Conservation (phyloP, 2,113 vertebrate genomes). For the Pitta sordida region DNA sequence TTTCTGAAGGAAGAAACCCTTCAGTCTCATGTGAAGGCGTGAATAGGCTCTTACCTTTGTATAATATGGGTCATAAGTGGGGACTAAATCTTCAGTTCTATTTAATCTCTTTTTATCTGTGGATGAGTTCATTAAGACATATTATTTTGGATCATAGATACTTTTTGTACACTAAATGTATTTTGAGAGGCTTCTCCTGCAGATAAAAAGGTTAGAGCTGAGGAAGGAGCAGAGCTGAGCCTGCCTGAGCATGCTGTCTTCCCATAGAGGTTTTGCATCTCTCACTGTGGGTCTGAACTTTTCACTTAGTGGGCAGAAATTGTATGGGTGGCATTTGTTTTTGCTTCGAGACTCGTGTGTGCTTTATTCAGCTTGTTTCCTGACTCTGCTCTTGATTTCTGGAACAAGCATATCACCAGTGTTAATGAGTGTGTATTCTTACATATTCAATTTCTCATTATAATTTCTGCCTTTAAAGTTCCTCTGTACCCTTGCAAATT, state of each 20-base stretch:
- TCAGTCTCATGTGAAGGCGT: background rate
- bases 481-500: background rate
- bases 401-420: background rate
- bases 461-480: background rate
- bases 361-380: background rate
- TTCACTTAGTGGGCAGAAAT: background rate
- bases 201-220: background rate
- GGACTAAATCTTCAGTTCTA: background rate
- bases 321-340: background rate
- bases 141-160: background rate
- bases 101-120: background rate
- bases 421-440: background rate
- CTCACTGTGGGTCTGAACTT: background rate
- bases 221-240: background rate
- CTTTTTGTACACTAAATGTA: accelerated
- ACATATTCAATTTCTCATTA: background rate
- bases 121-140: background rate
- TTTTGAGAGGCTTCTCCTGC: background rate
- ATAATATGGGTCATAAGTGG: background rate
- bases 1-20: background rate
- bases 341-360: background rate
- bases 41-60: background rate
- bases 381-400: background rate
- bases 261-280: background rate
- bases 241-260: background rate